Percentiles rank a stretch among this genome's conserved stretches.
These are phyloP conservation scores for Austrofundulus limnaeus DNA, from an alignment of 2,113 vertebrate species.

Conservation along the genomic window DNA sequence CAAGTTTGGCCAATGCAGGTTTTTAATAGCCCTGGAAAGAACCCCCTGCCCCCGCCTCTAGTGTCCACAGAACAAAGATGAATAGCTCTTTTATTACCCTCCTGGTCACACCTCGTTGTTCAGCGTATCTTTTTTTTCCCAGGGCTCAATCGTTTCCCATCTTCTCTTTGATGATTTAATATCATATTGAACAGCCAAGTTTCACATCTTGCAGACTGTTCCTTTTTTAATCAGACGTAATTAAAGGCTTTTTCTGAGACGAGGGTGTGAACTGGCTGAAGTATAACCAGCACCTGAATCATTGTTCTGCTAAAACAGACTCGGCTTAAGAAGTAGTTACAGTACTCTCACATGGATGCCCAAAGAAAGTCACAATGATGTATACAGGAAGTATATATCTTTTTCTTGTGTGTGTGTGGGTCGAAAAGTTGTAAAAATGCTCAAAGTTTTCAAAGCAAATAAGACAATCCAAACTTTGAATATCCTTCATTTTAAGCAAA, in stretches of 20 bases:
- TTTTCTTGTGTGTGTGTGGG: neutral
- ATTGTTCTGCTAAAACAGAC: slow-evolving; percentile 24
- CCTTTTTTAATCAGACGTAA: slow-evolving; percentile 70
- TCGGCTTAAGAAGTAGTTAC: slow-evolving; percentile 36
- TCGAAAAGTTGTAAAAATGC: slow-evolving; percentile 16
- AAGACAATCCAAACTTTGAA: slow-evolving; percentile 28
- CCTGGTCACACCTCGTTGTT: slow-evolving; percentile 64
- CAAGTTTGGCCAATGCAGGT: slow-evolving; percentile 62
- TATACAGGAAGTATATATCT: neutral
- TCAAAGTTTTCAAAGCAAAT: slow-evolving; percentile 15
- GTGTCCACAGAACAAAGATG: slow-evolving; percentile 74
- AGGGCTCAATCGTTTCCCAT: slow-evolving; percentile 35
- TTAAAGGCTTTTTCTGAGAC: slow-evolving; percentile 53
- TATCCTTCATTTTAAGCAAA: slow-evolving; percentile 23
- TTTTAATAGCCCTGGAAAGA: slow-evolving; percentile 68
- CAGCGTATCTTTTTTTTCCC: slow-evolving; percentile 42
- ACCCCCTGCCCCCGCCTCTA: slow-evolving; percentile 31
- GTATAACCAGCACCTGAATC: slow-evolving; percentile 28
- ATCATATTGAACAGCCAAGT: slow-evolving; percentile 63
- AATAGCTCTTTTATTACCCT: slow-evolving; percentile 75
- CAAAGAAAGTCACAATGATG: neutral
- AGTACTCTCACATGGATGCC: slow-evolving; percentile 19
- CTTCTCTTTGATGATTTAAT: slow-evolving; percentile 73
- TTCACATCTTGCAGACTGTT: slow-evolving; percentile 61
- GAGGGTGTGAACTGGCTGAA: slow-evolving; percentile 25